Evolutionary conservation across 1,140 invertebrate genomes (phyloP).

Genomic region (Pseudomyrmex dendroicus): DNA sequence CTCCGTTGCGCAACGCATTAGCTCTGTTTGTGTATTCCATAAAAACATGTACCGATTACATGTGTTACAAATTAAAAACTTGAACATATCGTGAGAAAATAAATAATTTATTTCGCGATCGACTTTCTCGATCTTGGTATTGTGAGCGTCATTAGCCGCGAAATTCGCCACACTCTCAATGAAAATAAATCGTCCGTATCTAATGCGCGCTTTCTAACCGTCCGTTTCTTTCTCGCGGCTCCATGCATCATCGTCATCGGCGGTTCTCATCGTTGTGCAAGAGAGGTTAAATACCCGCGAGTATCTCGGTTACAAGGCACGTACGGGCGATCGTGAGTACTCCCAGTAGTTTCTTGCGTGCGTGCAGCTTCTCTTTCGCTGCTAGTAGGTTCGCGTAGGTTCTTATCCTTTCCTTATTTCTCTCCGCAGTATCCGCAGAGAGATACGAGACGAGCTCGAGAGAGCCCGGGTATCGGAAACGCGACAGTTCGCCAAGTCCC

Average conservation of each 20-base stretch:
- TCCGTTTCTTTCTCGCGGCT: slow-evolving; percentile 39
- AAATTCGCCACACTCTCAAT: slow-evolving; percentile 2
- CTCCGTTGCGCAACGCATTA: neutral
- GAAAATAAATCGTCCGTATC: slow-evolving; percentile 50
- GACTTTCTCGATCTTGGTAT: neutral
- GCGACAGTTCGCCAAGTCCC: slow-evolving; percentile 46
- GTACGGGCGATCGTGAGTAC: slow-evolving; percentile 68
- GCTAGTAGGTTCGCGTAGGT: slow-evolving; percentile 2
- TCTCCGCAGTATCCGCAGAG: neutral
- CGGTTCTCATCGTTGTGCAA: slow-evolving; percentile 35
- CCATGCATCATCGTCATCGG: slow-evolving; percentile 51
- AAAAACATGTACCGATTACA: too few species aligned
- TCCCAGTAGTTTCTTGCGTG: slow-evolving; percentile 74
- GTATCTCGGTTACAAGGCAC: slow-evolving; percentile 80
- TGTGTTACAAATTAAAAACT: neutral
- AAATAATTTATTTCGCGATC: slow-evolving; percentile 14
- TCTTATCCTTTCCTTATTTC: slow-evolving; percentile 67
- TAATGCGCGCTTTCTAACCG: slow-evolving; percentile 43
- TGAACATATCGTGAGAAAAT: neutral
- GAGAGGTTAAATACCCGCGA: slow-evolving; percentile 61
- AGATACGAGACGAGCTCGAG: slow-evolving; percentile 20
- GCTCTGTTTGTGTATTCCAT: neutral
- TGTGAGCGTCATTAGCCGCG: neutral
- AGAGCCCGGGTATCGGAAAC: slow-evolving; percentile 17
- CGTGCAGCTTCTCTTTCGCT: slow-evolving; percentile 51